Evolutionary conservation across 53 echinoderm and acorn worm species (phyloP), one percentile per base, ranked within the genome.

Genomic region (Echinarachnius parma): DNA sequence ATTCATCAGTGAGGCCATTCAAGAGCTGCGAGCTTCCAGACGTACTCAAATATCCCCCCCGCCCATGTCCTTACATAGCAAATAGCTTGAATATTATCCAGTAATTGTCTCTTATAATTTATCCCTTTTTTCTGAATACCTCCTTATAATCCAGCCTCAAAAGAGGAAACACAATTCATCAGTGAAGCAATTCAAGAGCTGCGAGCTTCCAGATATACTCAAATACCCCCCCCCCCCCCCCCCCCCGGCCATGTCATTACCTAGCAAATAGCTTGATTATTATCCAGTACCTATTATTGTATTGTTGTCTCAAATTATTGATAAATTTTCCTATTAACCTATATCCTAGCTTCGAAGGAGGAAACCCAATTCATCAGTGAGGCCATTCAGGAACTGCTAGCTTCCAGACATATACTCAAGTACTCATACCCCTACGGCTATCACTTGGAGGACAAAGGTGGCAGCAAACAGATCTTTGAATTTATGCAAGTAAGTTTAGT

Each of bases 391-490:
- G 96, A 96, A 63, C 70, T 96, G 11, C 78, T 96, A 4, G 83
- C 75, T 54, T 91, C 96, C 28, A 81, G 96, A 22, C 84, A 84
- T 16, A 83, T 91, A 15, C 85, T 96, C 28, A 76, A 87, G 47
- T 96, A 87, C 61, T 95, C 96, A 14, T 91, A 96, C 48, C 91
- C 96, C 31, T 96, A 96, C 47, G 96, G 96, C 9, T 96, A 83
- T 62, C 88, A 86, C 49, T 76, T 96, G 21, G 88, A 91, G 46
- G 96, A 91, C 75, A 89, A 82, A 76, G 81, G 59, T 19, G 89
- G 88, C 11, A 96, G 90, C 77, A 96, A 96, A 62, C 90, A 90
- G 46, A 96, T 96, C 22, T 96, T 96, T 96, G 96, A 96, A 85
- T 96, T 95, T 57, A 96, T 96, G 96, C 96, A 96, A 85, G 96